phyloP scores from a whole-genome alignment of 2,888 invertebrate species.

The Pammene fasciana region DNA sequence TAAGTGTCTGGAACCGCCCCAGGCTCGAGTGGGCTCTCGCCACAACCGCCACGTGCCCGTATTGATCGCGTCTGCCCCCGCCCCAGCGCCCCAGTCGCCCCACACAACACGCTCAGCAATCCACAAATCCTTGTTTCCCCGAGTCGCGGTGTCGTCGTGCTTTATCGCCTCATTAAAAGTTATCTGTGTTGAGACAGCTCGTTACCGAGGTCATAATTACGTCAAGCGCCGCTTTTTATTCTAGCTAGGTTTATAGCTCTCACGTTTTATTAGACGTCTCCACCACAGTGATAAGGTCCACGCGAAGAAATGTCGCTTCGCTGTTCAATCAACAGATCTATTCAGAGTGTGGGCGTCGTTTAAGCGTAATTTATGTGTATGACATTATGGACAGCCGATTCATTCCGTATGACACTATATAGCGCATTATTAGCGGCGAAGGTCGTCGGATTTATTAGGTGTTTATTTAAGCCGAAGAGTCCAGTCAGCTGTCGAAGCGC shows the following conservation, averaged over 20 bases:
- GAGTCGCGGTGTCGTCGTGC: conserved; percentile 32
- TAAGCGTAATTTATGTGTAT: conserved; percentile 26
- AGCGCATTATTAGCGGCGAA: conserved; percentile 25
- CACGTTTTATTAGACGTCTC: conserved; percentile 28
- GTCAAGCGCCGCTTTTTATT: conserved; percentile 34
- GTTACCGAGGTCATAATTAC: conserved; percentile 39
- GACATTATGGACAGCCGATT: conserved; percentile 20
- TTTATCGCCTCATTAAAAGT: conserved; percentile 41
- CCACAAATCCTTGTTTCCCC: conserved; percentile 40
- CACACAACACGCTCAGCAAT: conserved; percentile 33
- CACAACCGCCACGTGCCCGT: conserved; percentile 51
- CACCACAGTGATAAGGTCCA: neutral
- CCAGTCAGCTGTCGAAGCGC: conserved; percentile 58
- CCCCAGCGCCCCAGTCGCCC: conserved; percentile 10
- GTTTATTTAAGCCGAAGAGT: conserved; percentile 35
- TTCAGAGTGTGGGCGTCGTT: conserved; percentile 9
- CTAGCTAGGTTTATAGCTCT: conserved; percentile 26
- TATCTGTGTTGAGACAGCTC: conserved; percentile 39
- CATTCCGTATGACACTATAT: conserved; percentile 14
- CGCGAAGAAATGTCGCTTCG: conserved; percentile 1
- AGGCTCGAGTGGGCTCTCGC: conserved; percentile 22
- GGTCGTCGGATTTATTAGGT: conserved; percentile 34
- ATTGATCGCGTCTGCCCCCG: conserved; percentile 54
- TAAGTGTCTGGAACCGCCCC: neutral
- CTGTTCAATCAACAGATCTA: conserved; percentile 16